Conservation (phyloP, 2,888 invertebrate genomes). For the Heliconius hortense region DNA sequence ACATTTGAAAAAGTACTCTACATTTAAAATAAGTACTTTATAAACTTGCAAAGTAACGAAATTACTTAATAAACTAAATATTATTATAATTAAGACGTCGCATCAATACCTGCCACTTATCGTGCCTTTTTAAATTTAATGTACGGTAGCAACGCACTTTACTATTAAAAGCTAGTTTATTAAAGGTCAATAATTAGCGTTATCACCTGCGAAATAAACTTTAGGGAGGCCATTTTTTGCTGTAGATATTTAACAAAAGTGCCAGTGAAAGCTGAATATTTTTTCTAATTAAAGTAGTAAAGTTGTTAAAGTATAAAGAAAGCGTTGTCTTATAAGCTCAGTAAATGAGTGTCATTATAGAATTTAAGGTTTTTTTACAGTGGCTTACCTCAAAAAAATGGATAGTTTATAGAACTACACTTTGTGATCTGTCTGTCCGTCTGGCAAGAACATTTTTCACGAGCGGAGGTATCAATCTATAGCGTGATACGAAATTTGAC, state of each 20-base stretch:
- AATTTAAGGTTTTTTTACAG: neutral
- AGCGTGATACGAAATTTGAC: no score
- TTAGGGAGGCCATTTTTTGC: neutral
- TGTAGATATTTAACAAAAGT: neutral
- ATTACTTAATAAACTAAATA: constrained; percentile 5
- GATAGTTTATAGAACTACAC: no score
- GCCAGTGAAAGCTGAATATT: neutral
- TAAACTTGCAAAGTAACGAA: neutral
- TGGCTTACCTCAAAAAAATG: no score
- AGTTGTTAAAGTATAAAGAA: neutral
- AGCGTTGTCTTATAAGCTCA: neutral
- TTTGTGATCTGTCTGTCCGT: no score
- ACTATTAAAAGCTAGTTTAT: constrained; percentile 7
- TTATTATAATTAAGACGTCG: neutral
- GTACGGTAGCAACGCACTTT: neutral
- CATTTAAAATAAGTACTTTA: neutral
- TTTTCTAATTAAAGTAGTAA: neutral
- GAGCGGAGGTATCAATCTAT: no score
- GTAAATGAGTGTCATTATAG: neutral
- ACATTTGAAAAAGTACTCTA: no score
- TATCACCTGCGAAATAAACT: constrained; percentile 1
- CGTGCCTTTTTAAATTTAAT: neutral
- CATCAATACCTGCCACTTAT: constrained; percentile 2
- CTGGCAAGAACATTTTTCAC: no score
- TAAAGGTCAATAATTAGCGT: constrained; percentile 29